These are phyloP conservation scores for Columba janthina DNA, from an alignment of 2,113 vertebrate genomes.

Conservation along the genomic window DNA sequence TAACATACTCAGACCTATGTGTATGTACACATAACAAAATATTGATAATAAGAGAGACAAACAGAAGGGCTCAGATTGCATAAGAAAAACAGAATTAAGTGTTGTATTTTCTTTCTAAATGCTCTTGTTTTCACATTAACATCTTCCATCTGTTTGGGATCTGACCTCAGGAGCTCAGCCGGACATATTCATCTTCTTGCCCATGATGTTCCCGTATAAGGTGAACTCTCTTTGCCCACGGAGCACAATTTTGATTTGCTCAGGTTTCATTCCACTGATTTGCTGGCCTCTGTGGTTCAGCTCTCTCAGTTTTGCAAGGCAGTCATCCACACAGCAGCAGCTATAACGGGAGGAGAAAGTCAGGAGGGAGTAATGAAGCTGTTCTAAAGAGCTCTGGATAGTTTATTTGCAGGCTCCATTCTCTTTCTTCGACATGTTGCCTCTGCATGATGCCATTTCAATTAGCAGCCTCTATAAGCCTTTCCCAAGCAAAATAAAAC, in stretches of 20 bases:
- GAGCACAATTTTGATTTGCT: slow-evolving; percentile 39
- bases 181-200: not conserved
- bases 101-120: not conserved
- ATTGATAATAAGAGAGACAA: not conserved
- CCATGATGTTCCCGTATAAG: slow-evolving; percentile 59
- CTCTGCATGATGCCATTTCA: not conserved
- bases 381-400: not conserved
- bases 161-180: not conserved
- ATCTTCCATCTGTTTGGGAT: slow-evolving; percentile 34
- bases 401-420: not conserved
- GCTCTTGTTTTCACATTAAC: not conserved
- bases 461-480: not conserved
- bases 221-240: not conserved
- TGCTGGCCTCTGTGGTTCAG: not conserved
- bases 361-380: not conserved
- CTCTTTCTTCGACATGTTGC: not conserved
- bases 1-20: not conserved
- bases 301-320: not conserved
- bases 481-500: not conserved
- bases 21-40: not conserved
- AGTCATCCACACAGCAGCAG: not conserved
- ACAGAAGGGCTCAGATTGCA: not conserved
- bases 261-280: slow-evolving; percentile 41
- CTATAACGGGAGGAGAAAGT: slow-evolving; percentile 7
- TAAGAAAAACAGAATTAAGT: not conserved